Evolutionary conservation across 2,797 vertebrate genomes (phyloP).

Genomic region (Malacoraja senta): DNA sequence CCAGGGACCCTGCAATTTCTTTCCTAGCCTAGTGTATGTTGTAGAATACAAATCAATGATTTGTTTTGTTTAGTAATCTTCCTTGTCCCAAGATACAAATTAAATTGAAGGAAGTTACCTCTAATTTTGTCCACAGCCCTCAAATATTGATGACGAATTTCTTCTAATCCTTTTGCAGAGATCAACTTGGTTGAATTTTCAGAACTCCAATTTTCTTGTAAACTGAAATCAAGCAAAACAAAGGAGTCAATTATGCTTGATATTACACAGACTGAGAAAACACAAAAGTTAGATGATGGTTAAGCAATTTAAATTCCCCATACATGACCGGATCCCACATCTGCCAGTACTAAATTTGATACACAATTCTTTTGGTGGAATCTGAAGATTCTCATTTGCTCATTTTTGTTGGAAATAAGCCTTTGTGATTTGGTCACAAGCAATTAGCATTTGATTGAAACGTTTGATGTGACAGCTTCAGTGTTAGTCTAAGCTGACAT

Average conservation of each 20-base stretch:
- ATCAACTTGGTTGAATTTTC: conserved; percentile 50
- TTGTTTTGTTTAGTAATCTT: background rate
- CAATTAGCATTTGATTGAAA: background rate
- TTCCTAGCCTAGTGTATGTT: too few species aligned
- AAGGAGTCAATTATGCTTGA: background rate
- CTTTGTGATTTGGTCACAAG: background rate
- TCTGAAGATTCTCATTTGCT: background rate
- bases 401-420: too few species aligned
- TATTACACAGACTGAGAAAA: background rate
- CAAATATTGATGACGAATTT: conserved; percentile 85
- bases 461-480: background rate
- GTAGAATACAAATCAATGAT: background rate
- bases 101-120: conserved; percentile 53
- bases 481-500: background rate
- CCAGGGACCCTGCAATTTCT: too few species aligned
- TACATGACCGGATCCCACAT: background rate
- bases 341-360: background rate
- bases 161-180: conserved; percentile 69
- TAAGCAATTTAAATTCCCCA: background rate
- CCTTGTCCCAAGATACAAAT: background rate
- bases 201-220: conserved; percentile 47
- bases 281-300: background rate
- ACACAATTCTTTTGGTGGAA: background rate
- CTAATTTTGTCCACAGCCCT: conserved; percentile 83
- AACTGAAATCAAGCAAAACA: conserved; percentile 48